phyloP scores from a whole-genome alignment of 1,140 invertebrate genomes.

The Reticulitermes speratus region DNA sequence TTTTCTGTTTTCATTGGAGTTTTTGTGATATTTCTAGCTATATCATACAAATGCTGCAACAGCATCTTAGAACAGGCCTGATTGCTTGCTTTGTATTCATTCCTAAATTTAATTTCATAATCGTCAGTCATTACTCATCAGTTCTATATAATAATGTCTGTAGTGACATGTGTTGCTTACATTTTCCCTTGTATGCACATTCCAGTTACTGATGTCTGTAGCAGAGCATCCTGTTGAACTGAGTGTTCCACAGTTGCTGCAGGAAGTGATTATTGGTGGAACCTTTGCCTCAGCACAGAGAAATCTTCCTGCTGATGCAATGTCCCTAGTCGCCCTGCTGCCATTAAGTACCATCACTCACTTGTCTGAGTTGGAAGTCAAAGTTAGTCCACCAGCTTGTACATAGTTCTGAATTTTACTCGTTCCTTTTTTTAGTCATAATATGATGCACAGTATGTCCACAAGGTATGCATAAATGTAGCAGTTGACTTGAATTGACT shows the following conservation, averaged over 20 bases:
- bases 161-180: neutral
- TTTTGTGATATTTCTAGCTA: no score
- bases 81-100: no score
- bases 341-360: constrained; percentile 65
- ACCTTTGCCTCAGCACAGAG: constrained; percentile 69
- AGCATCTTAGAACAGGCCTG: no score
- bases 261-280: constrained; percentile 74
- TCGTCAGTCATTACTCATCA: no score
- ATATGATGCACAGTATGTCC: neutral
- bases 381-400: constrained; percentile 41
- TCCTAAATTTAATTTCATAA: no score
- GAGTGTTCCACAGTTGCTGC: constrained; percentile 61
- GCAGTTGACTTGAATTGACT: no score
- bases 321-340: constrained; percentile 62
- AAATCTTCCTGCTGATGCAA: constrained; percentile 66
- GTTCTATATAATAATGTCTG: no score
- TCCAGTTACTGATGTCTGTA: constrained; percentile 48
- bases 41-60: no score
- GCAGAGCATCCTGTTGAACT: constrained; percentile 53
- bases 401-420: neutral
- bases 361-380: constrained; percentile 52
- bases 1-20: no score
- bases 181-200: neutral
- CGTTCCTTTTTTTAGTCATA: neutral
- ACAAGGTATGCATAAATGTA: no score